A percentile compares a stretch with the other conserved stretches of the same genome.
Conservation (phyloP, 2,113 vertebrate genomes). For the Psittacula cyanocephala region DNA sequence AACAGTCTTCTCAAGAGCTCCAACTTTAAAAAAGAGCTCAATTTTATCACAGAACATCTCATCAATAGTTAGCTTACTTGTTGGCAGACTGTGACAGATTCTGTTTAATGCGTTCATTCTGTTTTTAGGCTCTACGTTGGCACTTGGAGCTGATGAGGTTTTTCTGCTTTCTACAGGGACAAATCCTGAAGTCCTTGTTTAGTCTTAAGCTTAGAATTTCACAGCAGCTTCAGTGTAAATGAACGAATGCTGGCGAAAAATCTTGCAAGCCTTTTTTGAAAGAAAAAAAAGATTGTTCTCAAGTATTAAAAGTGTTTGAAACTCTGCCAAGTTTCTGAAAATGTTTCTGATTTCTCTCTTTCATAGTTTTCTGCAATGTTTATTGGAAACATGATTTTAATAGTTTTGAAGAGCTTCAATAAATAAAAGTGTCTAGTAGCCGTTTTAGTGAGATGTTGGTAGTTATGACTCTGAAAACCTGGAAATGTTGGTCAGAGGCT, state of each 20-base stretch:
- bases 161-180: background rate
- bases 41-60: background rate
- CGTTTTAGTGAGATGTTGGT: background rate
- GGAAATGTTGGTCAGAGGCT: background rate
- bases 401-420: background rate
- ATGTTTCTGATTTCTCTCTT: background rate
- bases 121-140: background rate
- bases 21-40: background rate
- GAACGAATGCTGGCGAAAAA: background rate
- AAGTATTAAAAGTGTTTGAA: background rate
- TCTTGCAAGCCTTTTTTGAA: background rate
- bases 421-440: background rate
- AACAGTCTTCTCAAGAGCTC: background rate
- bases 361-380: background rate
- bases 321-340: background rate
- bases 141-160: background rate
- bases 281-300: background rate
- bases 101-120: background rate
- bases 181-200: background rate
- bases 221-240: background rate
- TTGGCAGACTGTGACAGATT: rapidly evolving
- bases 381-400: background rate
- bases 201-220: background rate
- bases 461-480: background rate
- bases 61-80: background rate